A percentile compares a stretch with the other conserved stretches of the same genome.
Evolutionary conservation across 2,113 vertebrate species (phyloP).

Genomic region (Microcebus jonahi): DNA sequence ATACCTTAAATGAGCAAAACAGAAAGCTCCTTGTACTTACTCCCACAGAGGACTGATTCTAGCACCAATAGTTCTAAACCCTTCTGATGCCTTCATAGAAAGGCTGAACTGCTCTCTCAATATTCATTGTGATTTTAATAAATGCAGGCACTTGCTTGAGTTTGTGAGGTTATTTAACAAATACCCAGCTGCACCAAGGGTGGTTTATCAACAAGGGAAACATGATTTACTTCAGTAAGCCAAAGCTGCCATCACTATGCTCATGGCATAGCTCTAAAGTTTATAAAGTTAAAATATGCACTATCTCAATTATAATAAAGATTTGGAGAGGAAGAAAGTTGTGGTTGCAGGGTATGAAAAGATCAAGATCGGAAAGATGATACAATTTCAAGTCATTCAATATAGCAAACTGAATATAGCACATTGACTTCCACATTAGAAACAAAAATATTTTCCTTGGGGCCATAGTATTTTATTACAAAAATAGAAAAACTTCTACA

Average conservation of each 20-base stretch:
- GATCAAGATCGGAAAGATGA: background rate
- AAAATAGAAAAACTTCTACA: no score
- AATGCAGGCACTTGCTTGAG: background rate
- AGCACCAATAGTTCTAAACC: background rate
- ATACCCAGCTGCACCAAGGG: background rate
- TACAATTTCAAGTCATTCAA: background rate
- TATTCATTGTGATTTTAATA: background rate
- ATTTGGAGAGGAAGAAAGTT: background rate
- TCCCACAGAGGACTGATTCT: background rate
- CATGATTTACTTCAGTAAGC: background rate
- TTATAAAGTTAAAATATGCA: background rate
- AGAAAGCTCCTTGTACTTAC: background rate
- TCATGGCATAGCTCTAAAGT: background rate
- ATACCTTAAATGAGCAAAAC: slow-evolving; percentile 89
- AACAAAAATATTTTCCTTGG: no score
- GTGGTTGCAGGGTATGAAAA: background rate
- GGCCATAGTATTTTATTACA: no score
- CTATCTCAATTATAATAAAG: background rate
- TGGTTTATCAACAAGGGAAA: background rate
- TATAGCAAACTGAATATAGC: background rate
- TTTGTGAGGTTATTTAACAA: background rate
- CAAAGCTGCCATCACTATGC: background rate
- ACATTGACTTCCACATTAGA: no score
- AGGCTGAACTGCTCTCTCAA: slow-evolving; percentile 1
- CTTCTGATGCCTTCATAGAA: background rate